Base-by-base conservation (phyloP, 30 jellyfish, hydroid and myxozoan species). In the Clytia hemisphaerica region DNA sequence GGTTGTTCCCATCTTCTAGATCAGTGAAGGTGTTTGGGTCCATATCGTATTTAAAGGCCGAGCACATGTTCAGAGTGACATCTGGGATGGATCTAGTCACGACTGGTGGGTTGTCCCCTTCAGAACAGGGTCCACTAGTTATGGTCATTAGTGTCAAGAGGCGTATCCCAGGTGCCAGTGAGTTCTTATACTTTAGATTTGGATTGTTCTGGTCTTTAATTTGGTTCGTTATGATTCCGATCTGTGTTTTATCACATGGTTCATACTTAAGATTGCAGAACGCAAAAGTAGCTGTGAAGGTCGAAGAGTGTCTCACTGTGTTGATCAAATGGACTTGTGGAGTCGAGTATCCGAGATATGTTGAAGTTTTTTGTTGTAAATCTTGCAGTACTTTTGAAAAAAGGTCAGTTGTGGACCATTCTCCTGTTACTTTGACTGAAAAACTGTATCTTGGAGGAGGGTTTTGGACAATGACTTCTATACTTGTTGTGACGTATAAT, bases 81-180 rank as follows among this genome's bases (percentile, higher is more conserved):
- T 72, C 74, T 24, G 84, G 84, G 37, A 70, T 67, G n/a, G 73
- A 85, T 1, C 24, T 63, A 58, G 12, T 22, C 30, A 65, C 80
- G 18, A 14, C 29, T 1, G 97, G 97, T 22, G 93, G 93, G 14
- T 71, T 40, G 54, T 88, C 81, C 22, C 37, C 54, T 5, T 10
- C 48, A 12, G 35, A 49, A 50, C 97, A 88, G 6, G 93, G 94
- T 6, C 97, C 97, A 30, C 27, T n/a, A n/a, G n/a, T n/a, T n/a
- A n/a, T n/a, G n/a, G n/a, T n/a, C n/a, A n/a, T n/a, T n/a, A n/a
- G n/a, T n/a, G n/a, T n/a, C n/a, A n/a, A n/a, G n/a, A n/a, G n/a
- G n/a, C n/a, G n/a, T n/a, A n/a, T n/a, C n/a, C n/a, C n/a, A n/a
- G n/a, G n/a, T n/a, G n/a, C n/a, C n/a, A n/a, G n/a, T n/a, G n/a